These are phyloP conservation scores for Hypomesus transpacificus DNA, from an alignment of 2,113 vertebrate species.

Conservation along the genomic window DNA sequence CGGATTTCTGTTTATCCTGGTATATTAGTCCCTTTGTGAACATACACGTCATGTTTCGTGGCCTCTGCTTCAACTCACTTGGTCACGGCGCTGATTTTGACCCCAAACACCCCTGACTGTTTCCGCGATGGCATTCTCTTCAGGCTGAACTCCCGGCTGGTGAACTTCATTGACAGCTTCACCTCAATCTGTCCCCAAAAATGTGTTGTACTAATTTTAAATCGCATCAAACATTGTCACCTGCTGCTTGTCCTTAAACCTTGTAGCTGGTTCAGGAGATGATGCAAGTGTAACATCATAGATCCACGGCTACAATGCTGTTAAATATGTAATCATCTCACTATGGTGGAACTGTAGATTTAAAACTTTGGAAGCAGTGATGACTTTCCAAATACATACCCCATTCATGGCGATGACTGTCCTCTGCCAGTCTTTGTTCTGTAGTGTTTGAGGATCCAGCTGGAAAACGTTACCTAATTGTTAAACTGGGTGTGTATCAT, in stretches of 20 bases:
- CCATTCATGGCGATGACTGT: constrained; percentile 91
- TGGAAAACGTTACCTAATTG: constrained; percentile 49
- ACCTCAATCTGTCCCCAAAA: constrained; percentile 82
- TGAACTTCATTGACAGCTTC: constrained; percentile 95
- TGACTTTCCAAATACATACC: constrained; percentile 67
- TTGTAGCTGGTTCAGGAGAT: too few relatives aligned
- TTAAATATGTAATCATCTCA: too few relatives aligned
- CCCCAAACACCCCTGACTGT: constrained; percentile 92
- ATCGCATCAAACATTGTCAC: too few relatives aligned
- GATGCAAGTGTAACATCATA: too few relatives aligned
- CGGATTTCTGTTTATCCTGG: too few relatives aligned
- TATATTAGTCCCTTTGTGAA: background rate
- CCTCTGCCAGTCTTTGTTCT: constrained; percentile 96
- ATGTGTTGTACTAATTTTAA: background rate
- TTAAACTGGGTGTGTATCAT: background rate
- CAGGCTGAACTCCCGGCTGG: constrained; percentile 92
- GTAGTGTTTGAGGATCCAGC: constrained; percentile 88
- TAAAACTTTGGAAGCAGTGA: background rate
- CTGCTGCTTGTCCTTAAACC: too few relatives aligned
- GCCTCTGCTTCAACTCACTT: constrained; percentile 79
- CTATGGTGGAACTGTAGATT: too few relatives aligned
- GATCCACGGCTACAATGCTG: too few relatives aligned
- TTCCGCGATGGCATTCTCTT: constrained; percentile 93
- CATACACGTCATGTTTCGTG: background rate
- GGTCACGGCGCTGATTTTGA: constrained; percentile 91